Evolutionary conservation across 2,797 vertebrate species (phyloP), one percentile per base, ranked within the genome.

Genomic region (Sebastes cheni): DNA sequence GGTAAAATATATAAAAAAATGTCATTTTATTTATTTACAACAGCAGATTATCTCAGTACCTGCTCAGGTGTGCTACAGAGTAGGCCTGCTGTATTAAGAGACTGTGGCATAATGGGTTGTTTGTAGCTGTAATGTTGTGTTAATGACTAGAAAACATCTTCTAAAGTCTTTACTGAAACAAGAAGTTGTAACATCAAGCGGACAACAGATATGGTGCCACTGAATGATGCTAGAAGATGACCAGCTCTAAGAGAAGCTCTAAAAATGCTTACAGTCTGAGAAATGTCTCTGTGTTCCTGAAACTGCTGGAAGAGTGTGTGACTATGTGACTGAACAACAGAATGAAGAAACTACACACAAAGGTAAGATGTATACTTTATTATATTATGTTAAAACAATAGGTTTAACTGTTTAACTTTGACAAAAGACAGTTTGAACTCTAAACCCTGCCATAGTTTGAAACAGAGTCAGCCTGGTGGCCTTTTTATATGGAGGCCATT

Each of bases 41-140:
- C 7, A 71, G 14, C 52, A 56, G 32, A 13, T 27, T 46, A 2
- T 42, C 11, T 10, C 12, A 46, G 10, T 36, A 8, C 5, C 39
- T 1, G 3, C 22, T 14, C 29, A 52, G 10, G 1, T 39, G 32
- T 8, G 42, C 42, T 23, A 1, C 12, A 69, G 9, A 54, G 2
- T 29, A 32, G 42, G 22, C 8, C 23, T 70, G 54, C 61, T 3
- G 1, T 65, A 73, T 69, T 73, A 80, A 55, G 25, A 79, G 4
- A 46, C 36, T n/a, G 77, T 42, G 80, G 82, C 52, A 59, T 77
- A 25, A 4, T 59, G 73, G 68, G 29, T 42, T 32, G 12, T 27
- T 22, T 23, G 22, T 22, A 80, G n/a, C 30, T 27, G 8, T 54
- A 13, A 32, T 34, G 70, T 34, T 50, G 34, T 32, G 0, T 32